phyloP scores from a whole-genome alignment of 2,888 invertebrate species.

The Melieria crassipennis region DNA sequence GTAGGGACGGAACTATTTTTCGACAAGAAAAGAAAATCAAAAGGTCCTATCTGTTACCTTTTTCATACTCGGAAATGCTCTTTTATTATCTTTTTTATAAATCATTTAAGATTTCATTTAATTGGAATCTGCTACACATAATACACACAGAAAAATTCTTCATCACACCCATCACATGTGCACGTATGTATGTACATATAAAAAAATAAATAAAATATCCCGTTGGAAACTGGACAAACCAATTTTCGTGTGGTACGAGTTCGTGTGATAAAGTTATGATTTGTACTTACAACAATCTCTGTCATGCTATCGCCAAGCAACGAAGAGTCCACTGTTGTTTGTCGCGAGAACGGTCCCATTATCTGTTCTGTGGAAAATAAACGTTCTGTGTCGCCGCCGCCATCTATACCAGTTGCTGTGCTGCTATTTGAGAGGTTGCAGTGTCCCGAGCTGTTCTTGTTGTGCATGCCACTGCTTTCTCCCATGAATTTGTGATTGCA shows the following conservation, averaged over 20 bases:
- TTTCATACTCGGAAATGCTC: too few relatives aligned
- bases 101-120: neutral
- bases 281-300: constrained; percentile 47
- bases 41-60: too few relatives aligned
- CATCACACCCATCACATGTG: too few relatives aligned
- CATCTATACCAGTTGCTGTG: neutral
- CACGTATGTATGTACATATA: too few relatives aligned
- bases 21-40: too few relatives aligned
- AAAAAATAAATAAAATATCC: too few relatives aligned
- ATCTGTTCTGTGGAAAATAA: constrained; percentile 13
- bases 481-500: neutral
- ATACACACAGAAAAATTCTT: neutral
- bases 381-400: constrained; percentile 14
- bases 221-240: too few relatives aligned
- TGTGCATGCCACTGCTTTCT: constrained; percentile 1
- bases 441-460: neutral
- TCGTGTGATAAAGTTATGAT: too few relatives aligned
- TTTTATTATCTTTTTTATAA: too few relatives aligned
- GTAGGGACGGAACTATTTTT: too few relatives aligned
- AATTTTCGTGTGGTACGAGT: too few relatives aligned
- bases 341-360: constrained; percentile 34
- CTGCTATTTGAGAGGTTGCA: constrained; percentile 25
- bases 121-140: neutral
- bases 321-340: constrained; percentile 43
- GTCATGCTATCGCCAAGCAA: constrained; percentile 47